These are phyloP conservation scores for Oncopeltus fasciatus DNA, from an alignment of 1,140 invertebrate species.

Conservation along the genomic window DNA sequence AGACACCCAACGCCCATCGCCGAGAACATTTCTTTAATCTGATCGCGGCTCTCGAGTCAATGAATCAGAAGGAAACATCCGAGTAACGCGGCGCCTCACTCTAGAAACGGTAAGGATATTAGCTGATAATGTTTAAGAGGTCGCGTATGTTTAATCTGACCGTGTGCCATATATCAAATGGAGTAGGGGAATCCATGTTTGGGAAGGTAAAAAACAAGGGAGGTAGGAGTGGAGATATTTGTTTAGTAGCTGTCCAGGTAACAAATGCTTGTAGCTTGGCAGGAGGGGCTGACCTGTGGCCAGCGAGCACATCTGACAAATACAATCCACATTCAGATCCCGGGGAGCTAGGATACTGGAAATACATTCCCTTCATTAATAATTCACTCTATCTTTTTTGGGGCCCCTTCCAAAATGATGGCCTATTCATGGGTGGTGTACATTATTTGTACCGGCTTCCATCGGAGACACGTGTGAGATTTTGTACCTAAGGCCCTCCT, in stretches of 20 bases:
- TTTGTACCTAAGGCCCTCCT: too few species aligned
- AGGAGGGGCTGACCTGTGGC: background rate
- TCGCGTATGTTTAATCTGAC: constrained; percentile 4
- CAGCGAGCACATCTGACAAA: background rate
- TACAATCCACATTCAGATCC: background rate
- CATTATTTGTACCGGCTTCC: too few species aligned
- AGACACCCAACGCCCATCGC: background rate
- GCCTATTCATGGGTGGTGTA: background rate
- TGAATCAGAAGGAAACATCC: background rate
- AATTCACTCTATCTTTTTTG: background rate
- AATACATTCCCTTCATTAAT: background rate
- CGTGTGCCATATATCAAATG: background rate
- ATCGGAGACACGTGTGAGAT: too few species aligned
- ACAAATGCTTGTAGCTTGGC: background rate
- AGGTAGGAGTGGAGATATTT: background rate
- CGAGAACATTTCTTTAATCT: background rate
- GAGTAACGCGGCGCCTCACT: background rate
- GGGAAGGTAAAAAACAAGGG: background rate
- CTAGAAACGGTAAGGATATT: background rate
- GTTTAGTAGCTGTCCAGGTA: background rate
- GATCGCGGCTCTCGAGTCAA: background rate
- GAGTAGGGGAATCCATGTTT: background rate
- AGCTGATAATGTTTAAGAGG: constrained; percentile 3
- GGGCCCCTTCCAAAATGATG: background rate
- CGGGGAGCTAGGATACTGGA: background rate